Evolutionary conservation across 2,888 invertebrate species (phyloP), one percentile per base, ranked within the genome.

Genomic region (Dolomedes plantarius): DNA sequence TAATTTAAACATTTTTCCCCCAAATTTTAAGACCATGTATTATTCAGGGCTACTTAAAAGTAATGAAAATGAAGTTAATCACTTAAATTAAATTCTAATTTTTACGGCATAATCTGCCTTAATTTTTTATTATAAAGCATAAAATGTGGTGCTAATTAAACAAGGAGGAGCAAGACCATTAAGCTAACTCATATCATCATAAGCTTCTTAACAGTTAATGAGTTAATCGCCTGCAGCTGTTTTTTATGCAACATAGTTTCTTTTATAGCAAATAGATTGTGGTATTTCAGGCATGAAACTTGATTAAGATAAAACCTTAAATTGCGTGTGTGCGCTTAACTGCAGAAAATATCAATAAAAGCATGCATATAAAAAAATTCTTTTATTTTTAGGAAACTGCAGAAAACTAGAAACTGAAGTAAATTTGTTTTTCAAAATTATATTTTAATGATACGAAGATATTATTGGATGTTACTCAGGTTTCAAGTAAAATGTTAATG

Each of bases 91-190:
- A 62, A 23, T 19, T 36, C 29, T 65, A 13, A 28, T 65, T 23
- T 23, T 62, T 62, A 23, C 28, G 62, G 23, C 27, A 2, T 65
- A 62, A 62, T 62, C 62, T 62, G 3, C n/a, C 9, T 27, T 19
- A n/a, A 62, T 62, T 62, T 19, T 19, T 13, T 13, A 27, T 62
- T 23, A 27, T 27, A 13, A 16, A 0, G 28, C 13, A 16, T 6
- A 13, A 65, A 65, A 65, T 1, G 7, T 13, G 13, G n/a, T 29
- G 72, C 65, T 80, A 80, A 80, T 80, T 73, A 73, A 72, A 67
- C 46, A 46, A 67, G 32, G 73, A 31, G 72, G 65, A n/a, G 62
- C 62, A 71, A 76, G 27, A 64, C 31, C 67, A 13, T 67, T 71
- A 77, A 77, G 77, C 36, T 56, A 23, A 11, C 64, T 29, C 1